These are phyloP conservation scores for Eilema griseolum DNA, from an alignment of 2,888 invertebrate genomes.

Conservation along the genomic window DNA sequence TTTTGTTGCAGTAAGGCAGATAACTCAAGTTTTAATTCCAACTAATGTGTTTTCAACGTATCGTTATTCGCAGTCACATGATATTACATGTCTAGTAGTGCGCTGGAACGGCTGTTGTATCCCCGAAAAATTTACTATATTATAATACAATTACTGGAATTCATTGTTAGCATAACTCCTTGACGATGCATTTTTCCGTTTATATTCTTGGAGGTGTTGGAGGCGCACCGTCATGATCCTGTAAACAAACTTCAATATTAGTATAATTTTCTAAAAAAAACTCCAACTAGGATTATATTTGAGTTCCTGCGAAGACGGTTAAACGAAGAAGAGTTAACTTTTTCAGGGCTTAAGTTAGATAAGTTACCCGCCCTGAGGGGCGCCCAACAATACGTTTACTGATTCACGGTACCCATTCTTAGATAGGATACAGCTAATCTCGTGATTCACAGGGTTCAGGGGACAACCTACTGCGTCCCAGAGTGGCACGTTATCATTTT, in stretches of 20 bases:
- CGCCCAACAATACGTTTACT: too few relatives aligned
- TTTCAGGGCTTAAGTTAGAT: too few relatives aligned
- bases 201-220: slow-evolving; percentile 82
- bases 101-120: slow-evolving; percentile 21
- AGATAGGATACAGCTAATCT: too few relatives aligned
- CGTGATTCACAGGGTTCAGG: too few relatives aligned
- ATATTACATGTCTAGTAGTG: slow-evolving; percentile 43
- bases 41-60: slow-evolving; percentile 10
- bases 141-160: slow-evolving; percentile 71
- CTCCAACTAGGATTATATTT: background rate
- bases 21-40: slow-evolving; percentile 32
- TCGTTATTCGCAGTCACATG: slow-evolving; percentile 41
- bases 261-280: background rate
- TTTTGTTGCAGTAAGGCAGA: slow-evolving; percentile 45
- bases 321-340: too few relatives aligned
- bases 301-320: too few relatives aligned
- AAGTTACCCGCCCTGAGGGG: too few relatives aligned
- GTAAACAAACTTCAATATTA: slow-evolving; percentile 37
- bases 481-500: too few relatives aligned
- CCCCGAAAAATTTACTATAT: slow-evolving; percentile 45
- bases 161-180: slow-evolving; percentile 57
- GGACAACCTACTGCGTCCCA: too few relatives aligned
- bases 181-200: slow-evolving; percentile 37
- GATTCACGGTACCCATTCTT: too few relatives aligned
- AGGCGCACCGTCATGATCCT: slow-evolving; percentile 83